phyloP scores from a whole-genome alignment of 2,113 vertebrate species.

The Henicopernis longicauda region DNA sequence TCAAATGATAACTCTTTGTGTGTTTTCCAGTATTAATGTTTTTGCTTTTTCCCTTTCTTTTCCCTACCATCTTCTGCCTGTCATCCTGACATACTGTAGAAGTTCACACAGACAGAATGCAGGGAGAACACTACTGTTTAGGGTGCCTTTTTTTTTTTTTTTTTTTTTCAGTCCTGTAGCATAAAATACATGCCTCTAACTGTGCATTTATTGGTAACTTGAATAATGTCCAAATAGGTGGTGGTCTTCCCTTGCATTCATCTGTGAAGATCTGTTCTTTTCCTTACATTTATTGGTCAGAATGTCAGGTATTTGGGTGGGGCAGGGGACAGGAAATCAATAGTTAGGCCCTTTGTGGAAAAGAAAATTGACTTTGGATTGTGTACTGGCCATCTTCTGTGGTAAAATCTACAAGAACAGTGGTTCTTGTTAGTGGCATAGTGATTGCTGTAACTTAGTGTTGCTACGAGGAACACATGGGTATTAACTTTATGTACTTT shows the following conservation, averaged over 20 bases:
- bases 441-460: neutral
- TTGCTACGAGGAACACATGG: neutral
- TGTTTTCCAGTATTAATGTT: neutral
- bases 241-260: neutral
- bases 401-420: neutral
- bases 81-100: neutral
- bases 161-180: neutral
- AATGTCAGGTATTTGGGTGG: neutral
- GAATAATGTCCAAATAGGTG: neutral
- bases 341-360: neutral
- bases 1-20: neutral
- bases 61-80: neutral
- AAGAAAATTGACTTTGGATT: neutral
- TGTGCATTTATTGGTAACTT: neutral
- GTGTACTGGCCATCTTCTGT: neutral
- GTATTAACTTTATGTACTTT: neutral
- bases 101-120: neutral
- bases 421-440: neutral
- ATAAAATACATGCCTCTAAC: neutral
- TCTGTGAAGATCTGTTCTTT: neutral
- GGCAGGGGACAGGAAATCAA: neutral
- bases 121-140: neutral
- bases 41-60: neutral
- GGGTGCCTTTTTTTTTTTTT: no score
- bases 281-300: neutral